A percentile compares a stretch with the other conserved stretches of the same genome.
phyloP scores from a whole-genome alignment of 2,113 vertebrate genomes.

The Alouatta palliata region DNA sequence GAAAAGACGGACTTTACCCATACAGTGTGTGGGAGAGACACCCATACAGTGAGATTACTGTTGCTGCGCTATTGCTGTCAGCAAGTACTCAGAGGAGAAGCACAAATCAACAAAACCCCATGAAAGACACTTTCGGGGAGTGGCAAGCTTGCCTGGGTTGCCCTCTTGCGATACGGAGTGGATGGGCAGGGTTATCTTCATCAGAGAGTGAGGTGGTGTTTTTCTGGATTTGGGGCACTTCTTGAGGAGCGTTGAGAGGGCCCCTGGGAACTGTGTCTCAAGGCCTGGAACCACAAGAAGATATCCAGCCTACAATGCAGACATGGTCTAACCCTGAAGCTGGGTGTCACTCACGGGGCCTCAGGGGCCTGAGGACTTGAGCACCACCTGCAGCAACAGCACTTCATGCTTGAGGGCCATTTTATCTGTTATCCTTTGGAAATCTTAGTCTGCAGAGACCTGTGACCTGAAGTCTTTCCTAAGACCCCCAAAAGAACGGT shows the following conservation, averaged over 20 bases:
- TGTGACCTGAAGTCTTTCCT: neutral
- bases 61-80: neutral
- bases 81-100: neutral
- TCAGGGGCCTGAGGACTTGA: neutral
- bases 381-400: neutral
- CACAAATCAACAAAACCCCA: neutral
- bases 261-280: neutral
- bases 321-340: neutral
- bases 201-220: neutral
- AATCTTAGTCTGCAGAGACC: neutral
- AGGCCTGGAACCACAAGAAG: neutral
- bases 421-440: neutral
- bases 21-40: conserved; percentile 1
- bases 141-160: neutral
- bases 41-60: conserved; percentile 1
- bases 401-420: neutral
- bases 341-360: neutral
- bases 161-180: neutral
- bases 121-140: neutral
- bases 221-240: neutral
- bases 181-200: neutral
- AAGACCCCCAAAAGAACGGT: too few species aligned
- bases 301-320: neutral
- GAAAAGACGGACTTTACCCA: neutral
- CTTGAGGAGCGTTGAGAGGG: neutral